A percentile compares a stretch with the other conserved stretches of the same genome.
These are phyloP conservation scores for Corvus cornix DNA, from an alignment of 2,113 vertebrate genomes.

Conservation along the genomic window DNA sequence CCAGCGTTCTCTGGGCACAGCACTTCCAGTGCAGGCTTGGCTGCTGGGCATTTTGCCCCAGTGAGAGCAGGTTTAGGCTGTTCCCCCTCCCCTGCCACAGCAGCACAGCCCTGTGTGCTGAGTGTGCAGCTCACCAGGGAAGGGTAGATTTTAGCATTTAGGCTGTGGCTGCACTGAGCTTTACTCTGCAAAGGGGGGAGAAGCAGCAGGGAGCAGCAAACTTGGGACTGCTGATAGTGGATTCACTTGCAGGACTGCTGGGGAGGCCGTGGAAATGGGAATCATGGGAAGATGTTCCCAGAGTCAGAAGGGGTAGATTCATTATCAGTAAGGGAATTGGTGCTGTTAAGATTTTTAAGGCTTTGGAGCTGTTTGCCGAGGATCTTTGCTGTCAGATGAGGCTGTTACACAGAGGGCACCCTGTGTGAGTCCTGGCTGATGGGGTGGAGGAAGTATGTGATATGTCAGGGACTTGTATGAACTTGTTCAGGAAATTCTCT, in stretches of 20 bases:
- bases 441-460: not conserved
- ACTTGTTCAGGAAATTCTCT: not conserved
- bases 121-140: not conserved
- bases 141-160: not conserved
- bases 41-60: not conserved
- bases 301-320: not conserved
- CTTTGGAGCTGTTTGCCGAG: not conserved
- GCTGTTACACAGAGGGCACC: not conserved
- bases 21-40: not conserved
- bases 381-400: not conserved
- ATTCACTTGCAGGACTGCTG: not conserved
- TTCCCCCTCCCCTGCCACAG: not conserved
- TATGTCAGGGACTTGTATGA: not conserved
- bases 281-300: not conserved
- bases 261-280: not conserved
- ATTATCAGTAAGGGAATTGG: not conserved
- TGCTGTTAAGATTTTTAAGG: not conserved
- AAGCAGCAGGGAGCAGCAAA: not conserved
- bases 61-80: not conserved
- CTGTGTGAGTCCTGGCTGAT: not conserved
- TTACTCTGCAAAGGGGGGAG: not conserved
- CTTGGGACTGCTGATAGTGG: not conserved
- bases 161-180: not conserved
- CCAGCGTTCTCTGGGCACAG: not conserved
- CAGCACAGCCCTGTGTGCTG: not conserved